Conservation (phyloP, 2,797 vertebrate genomes). For the Thripadectes ignobilis region DNA sequence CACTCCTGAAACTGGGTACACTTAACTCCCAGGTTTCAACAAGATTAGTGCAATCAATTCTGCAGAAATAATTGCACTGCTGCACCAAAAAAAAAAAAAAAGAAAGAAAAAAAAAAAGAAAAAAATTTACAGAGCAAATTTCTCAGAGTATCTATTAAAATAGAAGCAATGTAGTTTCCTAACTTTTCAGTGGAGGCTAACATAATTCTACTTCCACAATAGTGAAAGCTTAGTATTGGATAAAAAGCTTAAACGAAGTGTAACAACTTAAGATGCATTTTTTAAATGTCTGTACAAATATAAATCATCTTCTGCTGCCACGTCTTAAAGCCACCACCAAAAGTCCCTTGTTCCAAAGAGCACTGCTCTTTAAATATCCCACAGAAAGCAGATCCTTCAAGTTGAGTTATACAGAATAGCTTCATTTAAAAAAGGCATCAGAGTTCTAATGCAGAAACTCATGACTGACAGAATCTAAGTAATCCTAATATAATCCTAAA, state of each 20-base stretch:
- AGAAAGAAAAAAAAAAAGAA: too few relatives aligned
- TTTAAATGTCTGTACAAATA: neutral
- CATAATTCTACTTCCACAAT: neutral
- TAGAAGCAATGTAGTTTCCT: neutral
- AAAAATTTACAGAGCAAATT: neutral
- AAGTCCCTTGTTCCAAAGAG: neutral
- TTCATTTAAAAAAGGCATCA: neutral
- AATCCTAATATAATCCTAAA: neutral
- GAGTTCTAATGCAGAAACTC: neutral
- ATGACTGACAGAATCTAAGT: neutral
- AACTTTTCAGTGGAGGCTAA: neutral
- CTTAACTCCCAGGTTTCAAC: neutral
- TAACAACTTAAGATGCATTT: neutral
- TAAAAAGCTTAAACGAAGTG: neutral
- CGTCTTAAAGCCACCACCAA: accelerated
- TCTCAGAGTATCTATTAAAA: neutral
- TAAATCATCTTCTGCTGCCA: neutral
- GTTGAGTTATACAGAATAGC: neutral
- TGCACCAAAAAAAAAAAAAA: too few relatives aligned
- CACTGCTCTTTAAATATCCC: neutral
- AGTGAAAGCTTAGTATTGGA: neutral
- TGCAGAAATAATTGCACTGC: neutral
- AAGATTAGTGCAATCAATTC: neutral
- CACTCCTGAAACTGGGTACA: neutral
- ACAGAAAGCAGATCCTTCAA: neutral